These are phyloP conservation scores for Ditula angustiorana DNA, from an alignment of 2,888 invertebrate species.

Conservation along the genomic window DNA sequence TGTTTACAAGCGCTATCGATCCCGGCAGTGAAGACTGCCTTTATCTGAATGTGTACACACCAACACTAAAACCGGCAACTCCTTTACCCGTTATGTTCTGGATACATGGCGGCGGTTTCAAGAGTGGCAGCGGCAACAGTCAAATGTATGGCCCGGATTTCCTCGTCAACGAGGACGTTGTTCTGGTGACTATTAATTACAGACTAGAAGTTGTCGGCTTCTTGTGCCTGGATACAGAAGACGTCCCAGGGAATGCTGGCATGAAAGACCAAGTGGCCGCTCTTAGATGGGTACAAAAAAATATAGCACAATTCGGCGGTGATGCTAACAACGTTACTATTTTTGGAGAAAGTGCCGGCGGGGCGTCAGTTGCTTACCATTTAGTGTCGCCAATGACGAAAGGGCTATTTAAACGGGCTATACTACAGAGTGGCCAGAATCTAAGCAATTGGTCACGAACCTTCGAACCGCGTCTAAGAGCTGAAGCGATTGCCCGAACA, in stretches of 20 bases:
- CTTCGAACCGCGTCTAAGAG: constrained; percentile 70
- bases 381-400: constrained; percentile 48
- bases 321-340: constrained; percentile 56
- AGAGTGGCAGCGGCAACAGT: constrained; percentile 51
- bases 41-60: constrained; percentile 57
- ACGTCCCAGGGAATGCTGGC: constrained; percentile 58
- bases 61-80: constrained; percentile 46
- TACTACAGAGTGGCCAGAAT: constrained; percentile 88
- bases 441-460: constrained; percentile 82
- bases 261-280: constrained; percentile 59
- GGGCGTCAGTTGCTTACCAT: constrained; percentile 43
- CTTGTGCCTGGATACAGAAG: constrained; percentile 52
- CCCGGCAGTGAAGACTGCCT: constrained; percentile 57
- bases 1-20: constrained; percentile 29
- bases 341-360: constrained; percentile 51
- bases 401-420: constrained; percentile 58
- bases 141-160: constrained; percentile 53
- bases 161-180: constrained; percentile 50
- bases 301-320: constrained; percentile 52
- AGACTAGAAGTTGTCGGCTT: constrained; percentile 56
- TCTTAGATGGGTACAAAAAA: constrained; percentile 53
- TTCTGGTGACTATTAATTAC: constrained; percentile 54
- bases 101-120: constrained; percentile 53
- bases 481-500: constrained; percentile 33
- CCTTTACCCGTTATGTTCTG: constrained; percentile 53